Evolutionary conservation across 2,888 invertebrate species (phyloP).

Genomic region (Lathronympha strigana): DNA sequence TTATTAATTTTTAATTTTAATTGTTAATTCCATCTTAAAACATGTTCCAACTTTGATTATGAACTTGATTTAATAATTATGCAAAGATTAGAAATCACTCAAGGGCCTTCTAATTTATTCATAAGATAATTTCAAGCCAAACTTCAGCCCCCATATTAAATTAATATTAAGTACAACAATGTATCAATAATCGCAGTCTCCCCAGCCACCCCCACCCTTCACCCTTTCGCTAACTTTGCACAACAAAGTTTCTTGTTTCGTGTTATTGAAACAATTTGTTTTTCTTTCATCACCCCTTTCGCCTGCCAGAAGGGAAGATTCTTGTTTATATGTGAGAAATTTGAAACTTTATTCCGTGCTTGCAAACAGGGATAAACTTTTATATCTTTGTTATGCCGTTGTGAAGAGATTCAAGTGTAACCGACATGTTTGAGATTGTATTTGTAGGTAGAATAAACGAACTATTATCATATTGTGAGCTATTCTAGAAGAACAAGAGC

Average conservation of each 20-base stretch:
- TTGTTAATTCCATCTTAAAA: background rate
- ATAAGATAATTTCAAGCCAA: slow-evolving; percentile 34
- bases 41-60: background rate
- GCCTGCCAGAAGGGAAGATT: slow-evolving; percentile 53
- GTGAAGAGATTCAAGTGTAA: background rate
- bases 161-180: slow-evolving; percentile 55
- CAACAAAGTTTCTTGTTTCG: slow-evolving; percentile 77
- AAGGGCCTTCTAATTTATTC: slow-evolving; percentile 37
- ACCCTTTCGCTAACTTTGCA: slow-evolving; percentile 61
- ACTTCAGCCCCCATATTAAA: slow-evolving; percentile 42
- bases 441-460: background rate
- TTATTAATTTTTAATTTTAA: background rate
- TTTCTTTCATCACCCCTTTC: slow-evolving; percentile 75
- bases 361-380: background rate
- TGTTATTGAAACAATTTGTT: slow-evolving; percentile 80
- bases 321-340: slow-evolving; percentile 53
- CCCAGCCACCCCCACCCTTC: slow-evolving; percentile 41
- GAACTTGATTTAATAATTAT: slow-evolving; percentile 12
- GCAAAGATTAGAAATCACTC: slow-evolving; percentile 20
- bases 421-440: slow-evolving; percentile 1
- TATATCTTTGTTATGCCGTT: background rate
- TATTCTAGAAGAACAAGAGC: slow-evolving; percentile 16
- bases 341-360: slow-evolving; percentile 36
- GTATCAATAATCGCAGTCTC: slow-evolving; percentile 54
- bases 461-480: background rate